phyloP scores from a whole-genome alignment of 2,113 vertebrate species.

The Chloroceryle aenea region DNA sequence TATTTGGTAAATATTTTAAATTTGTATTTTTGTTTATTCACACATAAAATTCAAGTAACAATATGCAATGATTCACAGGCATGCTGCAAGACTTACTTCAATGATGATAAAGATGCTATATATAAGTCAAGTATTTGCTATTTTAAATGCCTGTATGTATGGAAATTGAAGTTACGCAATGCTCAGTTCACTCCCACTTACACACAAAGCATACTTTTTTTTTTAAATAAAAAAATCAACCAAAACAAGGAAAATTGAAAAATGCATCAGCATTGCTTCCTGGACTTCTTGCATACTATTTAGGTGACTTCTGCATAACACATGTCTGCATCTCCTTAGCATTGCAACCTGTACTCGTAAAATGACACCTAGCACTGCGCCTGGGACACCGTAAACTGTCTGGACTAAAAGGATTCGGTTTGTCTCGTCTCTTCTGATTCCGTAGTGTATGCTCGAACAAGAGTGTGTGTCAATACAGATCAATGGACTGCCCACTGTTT shows the following conservation, averaged over 20 bases:
- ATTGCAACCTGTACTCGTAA: constrained; percentile 37
- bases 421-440: constrained; percentile 65
- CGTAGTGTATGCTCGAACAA: constrained; percentile 44
- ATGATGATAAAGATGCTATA: neutral
- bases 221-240: neutral
- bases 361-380: constrained; percentile 52
- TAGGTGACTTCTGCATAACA: constrained; percentile 37
- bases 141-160: neutral
- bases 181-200: neutral
- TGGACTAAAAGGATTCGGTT: constrained; percentile 54
- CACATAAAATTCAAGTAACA: neutral
- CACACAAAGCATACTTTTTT: neutral
- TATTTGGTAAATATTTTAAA: neutral
- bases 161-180: neutral
- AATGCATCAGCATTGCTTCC: constrained; percentile 2
- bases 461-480: constrained; percentile 41
- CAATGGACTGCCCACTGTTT: constrained; percentile 35
- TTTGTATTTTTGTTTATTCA: neutral
- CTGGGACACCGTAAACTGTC: constrained; percentile 45
- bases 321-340: neutral
- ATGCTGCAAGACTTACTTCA: neutral
- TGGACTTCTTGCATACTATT: constrained; percentile 32
- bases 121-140: constrained; percentile 1
- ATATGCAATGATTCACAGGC: neutral
- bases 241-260: neutral